phyloP scores from a whole-genome alignment of 2,113 vertebrate species.

The Channa maculata region DNA sequence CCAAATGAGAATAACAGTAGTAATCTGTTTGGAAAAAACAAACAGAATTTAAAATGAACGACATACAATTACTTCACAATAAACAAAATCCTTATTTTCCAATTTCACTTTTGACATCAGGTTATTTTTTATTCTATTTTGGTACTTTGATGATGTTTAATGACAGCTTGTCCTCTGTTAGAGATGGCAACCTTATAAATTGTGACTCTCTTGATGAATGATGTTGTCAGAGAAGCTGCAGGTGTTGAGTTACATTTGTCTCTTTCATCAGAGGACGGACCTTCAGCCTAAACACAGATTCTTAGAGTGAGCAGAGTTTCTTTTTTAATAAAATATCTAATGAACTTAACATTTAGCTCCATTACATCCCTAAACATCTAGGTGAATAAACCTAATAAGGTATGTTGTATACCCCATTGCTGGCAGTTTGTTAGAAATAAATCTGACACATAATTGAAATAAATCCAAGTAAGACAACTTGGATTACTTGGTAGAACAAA shows the following conservation, averaged over 20 bases:
- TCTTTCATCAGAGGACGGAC: slow-evolving; percentile 14
- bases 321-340: too few species aligned
- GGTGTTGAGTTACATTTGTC: slow-evolving; percentile 1
- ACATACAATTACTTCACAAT: background rate
- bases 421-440: too few species aligned
- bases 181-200: slow-evolving; percentile 56
- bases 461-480: too few species aligned
- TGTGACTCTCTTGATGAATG: slow-evolving; percentile 49
- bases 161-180: slow-evolving; percentile 38
- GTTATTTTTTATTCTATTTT: background rate
- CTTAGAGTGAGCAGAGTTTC: too few species aligned
- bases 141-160: slow-evolving; percentile 19
- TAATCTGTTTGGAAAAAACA: background rate
- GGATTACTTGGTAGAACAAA: too few species aligned
- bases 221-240: slow-evolving; percentile 24
- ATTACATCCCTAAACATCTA: too few species aligned
- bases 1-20: too few species aligned
- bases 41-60: too few species aligned
- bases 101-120: background rate
- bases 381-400: too few species aligned
- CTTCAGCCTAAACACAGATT: slow-evolving; percentile 28
- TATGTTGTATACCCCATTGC: too few species aligned
- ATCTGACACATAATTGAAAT: too few species aligned
- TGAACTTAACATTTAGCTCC: too few species aligned
- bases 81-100: slow-evolving; percentile 24